Conservation (phyloP, 2,888 invertebrate genomes). For the Watsonalla binaria region DNA sequence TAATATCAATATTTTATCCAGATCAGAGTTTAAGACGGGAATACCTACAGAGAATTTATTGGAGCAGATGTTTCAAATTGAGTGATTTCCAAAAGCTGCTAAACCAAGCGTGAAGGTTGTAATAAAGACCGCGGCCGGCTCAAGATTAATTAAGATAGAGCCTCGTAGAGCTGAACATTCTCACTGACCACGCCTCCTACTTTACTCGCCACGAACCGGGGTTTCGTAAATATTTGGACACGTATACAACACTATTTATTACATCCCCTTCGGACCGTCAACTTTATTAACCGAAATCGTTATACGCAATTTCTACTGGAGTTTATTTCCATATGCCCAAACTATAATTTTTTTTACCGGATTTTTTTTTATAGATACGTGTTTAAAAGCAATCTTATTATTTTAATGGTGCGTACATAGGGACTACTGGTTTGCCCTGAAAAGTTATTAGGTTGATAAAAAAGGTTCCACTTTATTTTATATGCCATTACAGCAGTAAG, state of each 20-base stretch:
- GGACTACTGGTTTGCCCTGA: no score
- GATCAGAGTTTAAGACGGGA: conserved; percentile 2
- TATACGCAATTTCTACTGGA: background rate
- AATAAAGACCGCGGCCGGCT: conserved; percentile 57
- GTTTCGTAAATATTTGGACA: conserved; percentile 5
- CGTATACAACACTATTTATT: background rate
- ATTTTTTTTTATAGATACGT: background rate
- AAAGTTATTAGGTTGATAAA: background rate
- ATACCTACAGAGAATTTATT: conserved; percentile 22
- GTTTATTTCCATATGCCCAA: background rate
- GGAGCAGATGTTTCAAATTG: conserved; percentile 51
- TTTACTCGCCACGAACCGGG: conserved; percentile 28
- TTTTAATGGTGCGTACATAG: background rate
- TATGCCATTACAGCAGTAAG: background rate
- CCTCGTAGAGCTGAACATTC: conserved; percentile 39
- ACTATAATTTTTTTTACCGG: background rate
- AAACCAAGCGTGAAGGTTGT: conserved; percentile 59
- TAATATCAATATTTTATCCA: background rate
- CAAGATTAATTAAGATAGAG: conserved; percentile 67
- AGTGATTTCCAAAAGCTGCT: conserved; percentile 56
- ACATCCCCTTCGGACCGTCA: background rate
- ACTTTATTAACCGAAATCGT: background rate
- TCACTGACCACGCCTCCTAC: conserved; percentile 47
- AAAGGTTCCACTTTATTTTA: background rate
- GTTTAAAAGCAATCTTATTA: background rate